A percentile compares a stretch with the other conserved stretches of the same genome.
These are phyloP conservation scores for Neolamprologus tretocephalus DNA, from an alignment of 2,113 vertebrate species.

Conservation along the genomic window DNA sequence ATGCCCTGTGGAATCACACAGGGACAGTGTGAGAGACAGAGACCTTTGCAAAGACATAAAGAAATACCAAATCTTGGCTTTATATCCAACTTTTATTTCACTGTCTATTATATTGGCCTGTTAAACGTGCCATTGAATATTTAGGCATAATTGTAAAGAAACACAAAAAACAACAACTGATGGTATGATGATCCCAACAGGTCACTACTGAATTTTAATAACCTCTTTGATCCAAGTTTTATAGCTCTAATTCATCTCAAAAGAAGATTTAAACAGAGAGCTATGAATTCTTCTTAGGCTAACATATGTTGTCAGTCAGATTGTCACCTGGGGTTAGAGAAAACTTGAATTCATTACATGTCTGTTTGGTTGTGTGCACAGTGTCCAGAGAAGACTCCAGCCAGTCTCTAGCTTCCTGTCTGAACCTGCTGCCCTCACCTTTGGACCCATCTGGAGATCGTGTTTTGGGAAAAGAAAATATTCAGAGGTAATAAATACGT, in stretches of 20 bases:
- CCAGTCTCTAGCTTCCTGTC: conserved; percentile 86
- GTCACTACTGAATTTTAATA: neutral
- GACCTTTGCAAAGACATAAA: conserved; percentile 21
- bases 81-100: neutral
- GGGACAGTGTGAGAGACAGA: neutral
- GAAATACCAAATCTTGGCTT: neutral
- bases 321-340: neutral
- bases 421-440: conserved; percentile 80
- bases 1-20: conserved; percentile 8
- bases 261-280: neutral
- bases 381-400: conserved; percentile 90
- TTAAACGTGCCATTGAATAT: neutral
- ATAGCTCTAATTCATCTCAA: neutral
- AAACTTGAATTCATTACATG: neutral
- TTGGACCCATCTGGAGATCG: conserved; percentile 73
- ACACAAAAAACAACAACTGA: neutral
- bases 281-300: neutral
- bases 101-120: neutral
- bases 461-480: conserved; percentile 73
- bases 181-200: neutral
- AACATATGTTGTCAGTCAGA: neutral
- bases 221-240: neutral
- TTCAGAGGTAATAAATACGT: conserved; percentile 80
- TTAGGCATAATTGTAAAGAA: neutral
- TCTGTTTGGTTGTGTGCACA: conserved; percentile 52